These are phyloP conservation scores for Bombus huntii DNA, from an alignment of 1,140 invertebrate species.

Conservation along the genomic window DNA sequence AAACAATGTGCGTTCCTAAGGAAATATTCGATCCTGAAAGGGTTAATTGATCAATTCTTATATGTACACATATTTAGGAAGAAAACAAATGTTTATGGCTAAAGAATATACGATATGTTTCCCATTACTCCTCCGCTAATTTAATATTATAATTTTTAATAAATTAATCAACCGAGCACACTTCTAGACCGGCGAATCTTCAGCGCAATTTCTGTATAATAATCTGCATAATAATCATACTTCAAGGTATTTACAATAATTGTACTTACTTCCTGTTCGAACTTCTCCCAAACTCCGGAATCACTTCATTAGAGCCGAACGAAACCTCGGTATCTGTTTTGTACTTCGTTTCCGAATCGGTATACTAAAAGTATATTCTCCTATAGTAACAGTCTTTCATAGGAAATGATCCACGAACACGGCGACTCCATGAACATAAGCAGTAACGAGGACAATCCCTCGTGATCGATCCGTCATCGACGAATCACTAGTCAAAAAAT, in stretches of 20 bases:
- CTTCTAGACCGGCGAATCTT: background rate
- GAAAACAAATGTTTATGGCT: background rate
- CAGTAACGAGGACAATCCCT: background rate
- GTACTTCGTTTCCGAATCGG: constrained; percentile 2
- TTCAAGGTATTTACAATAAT: constrained; percentile 1
- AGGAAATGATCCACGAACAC: background rate
- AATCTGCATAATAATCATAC: background rate
- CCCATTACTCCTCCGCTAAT: constrained; percentile 1
- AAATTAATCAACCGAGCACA: constrained; percentile 12
- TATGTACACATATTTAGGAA: background rate
- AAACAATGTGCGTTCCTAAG: background rate
- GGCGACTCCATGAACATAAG: background rate
- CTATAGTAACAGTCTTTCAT: constrained; percentile 19
- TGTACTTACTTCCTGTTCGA: constrained; percentile 29
- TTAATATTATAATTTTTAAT: background rate
- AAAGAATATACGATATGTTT: constrained; percentile 28
- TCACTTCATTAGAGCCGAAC: constrained; percentile 8
- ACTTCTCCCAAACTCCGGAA: background rate
- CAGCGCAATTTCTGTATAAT: background rate
- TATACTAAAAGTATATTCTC: background rate
- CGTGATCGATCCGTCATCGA: background rate
- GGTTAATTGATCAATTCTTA: background rate
- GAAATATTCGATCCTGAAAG: background rate
- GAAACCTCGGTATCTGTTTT: background rate
- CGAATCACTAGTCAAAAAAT: background rate